Base-by-base conservation (phyloP, 2,888 invertebrate species). In the Patella ulyssiponensis region DNA sequence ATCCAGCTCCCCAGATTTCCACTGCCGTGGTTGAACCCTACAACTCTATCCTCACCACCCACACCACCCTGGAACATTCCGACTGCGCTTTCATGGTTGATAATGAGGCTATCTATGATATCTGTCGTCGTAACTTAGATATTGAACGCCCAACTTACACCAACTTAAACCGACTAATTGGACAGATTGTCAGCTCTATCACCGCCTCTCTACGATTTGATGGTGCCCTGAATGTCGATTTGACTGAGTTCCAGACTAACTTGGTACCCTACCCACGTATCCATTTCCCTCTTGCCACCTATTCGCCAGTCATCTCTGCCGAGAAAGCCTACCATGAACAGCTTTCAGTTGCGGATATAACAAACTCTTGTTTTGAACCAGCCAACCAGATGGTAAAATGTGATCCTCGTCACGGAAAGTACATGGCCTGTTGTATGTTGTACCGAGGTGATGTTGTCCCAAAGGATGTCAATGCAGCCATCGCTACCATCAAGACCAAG, bases 361-460 rank as follows among this genome's bases (percentile, higher is more conserved):
- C 64, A 23, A 64, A 64, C 23, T 20, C 64, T 0, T 64, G 64
- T 64, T 64, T 64, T 20, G 64, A 64, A 14, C 64, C 64, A 64
- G 9, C 12, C 20, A 64, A 64, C 11, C 64, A 64, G 64, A 64
- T 64, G 64, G 64, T 64, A 20, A 64, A 64, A 64, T 64, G 64
- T 64, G 64, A 64, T 64, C 64, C 64, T 64, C 64, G 64, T 20
- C 64, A 64, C 9, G 64, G 64, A 23, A 64, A 64, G 17, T 64
- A 64, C 64, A 64, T 64, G 64, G 64, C 64, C 14, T 64, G 64
- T 14, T 64, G 64, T 64, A 64, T 64, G 64, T 64, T 64, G 64
- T 64, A 64, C 12, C 64, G 64, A 64, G 64, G 64, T 3, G 64
- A 64, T 64, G 64, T 64, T 64, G 64, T 64, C 14, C 64, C 64